A percentile compares a stretch with the other conserved stretches of the same genome.
phyloP scores from a whole-genome alignment of 2,888 invertebrate genomes.

The Chrysolina americana region DNA sequence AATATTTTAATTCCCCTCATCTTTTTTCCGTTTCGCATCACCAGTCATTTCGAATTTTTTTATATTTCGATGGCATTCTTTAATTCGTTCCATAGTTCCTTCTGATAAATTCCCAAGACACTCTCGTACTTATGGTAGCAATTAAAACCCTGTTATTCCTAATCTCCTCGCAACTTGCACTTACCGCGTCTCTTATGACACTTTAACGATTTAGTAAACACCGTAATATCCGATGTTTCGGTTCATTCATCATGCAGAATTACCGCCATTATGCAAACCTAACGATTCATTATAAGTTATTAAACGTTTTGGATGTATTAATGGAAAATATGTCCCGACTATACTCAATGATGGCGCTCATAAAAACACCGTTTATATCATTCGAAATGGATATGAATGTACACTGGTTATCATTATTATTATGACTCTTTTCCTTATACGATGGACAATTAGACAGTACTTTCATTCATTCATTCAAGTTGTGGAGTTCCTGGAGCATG shows the following conservation, averaged over 20 bases:
- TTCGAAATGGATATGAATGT: not conserved
- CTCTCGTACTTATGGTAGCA: not conserved
- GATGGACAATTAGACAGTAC: no score
- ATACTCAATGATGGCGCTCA: not conserved
- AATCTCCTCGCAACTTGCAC: conserved; percentile 40
- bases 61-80: not conserved
- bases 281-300: conserved; percentile 41
- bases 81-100: not conserved
- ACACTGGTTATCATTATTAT: no score
- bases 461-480: no score
- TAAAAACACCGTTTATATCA: not conserved
- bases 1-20: no score
- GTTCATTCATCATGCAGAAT: conserved; percentile 36
- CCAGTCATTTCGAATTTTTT: not conserved
- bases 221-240: conserved; percentile 35
- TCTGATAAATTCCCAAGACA: not conserved
- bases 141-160: conserved; percentile 32
- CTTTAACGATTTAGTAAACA: conserved; percentile 43
- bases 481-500: no score
- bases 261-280: conserved; percentile 26
- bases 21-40: no score
- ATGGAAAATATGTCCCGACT: not conserved
- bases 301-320: conserved; percentile 6
- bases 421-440: no score
- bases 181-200: conserved; percentile 39